Base-by-base conservation (phyloP, 2,113 vertebrate species). In the Sylvia atricapilla region DNA sequence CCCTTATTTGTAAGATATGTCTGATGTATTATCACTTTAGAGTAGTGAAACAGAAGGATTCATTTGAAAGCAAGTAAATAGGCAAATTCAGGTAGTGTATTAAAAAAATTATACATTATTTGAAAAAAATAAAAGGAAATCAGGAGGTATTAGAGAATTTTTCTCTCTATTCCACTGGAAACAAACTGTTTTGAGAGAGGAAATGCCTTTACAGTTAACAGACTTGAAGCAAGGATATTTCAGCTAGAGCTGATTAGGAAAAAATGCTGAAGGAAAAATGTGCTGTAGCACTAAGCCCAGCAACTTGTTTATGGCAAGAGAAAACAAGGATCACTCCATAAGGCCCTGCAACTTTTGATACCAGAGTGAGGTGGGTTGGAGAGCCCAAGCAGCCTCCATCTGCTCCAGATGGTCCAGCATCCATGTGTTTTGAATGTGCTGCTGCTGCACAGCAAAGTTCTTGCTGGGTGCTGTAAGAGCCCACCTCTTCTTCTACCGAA, bases 161-260 rank as follows among this genome's bases (percentile, higher is more conserved):
- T 55, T 83, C 1, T 58, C 15, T 52, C 10, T 66, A 58, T 39
- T 83, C 28, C 53, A 49, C 43, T 72, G 62, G 60, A 92, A 90
- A 89, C 24, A 76, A 89, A 93, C 31, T 31, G 43, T 47, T 90
- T 37, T 25, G 28, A 90, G 52, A 75, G 30, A 89, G 77, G 70
- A 94, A 94, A 89, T 94, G 77, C 69, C 83, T 93, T 95, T 74
- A 47, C 20, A 80, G 39, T 84, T 73, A 93, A 72, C 27, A 86
- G 55, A 77, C 27, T 62, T 69, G 6, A 56, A 96, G 28, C n/a
- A 52, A 75, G 35, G 56, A 72, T 76, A 28, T 89, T 96, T 91
- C 53, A 81, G 69, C 44, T 62, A 85, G 17, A 79, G 59, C 8
- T 50, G 37, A 84, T 63, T 73, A 89, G 82, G 87, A 86, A 95